Evolutionary conservation across 2,113 vertebrate species (phyloP).

Genomic region (Channa argus): DNA sequence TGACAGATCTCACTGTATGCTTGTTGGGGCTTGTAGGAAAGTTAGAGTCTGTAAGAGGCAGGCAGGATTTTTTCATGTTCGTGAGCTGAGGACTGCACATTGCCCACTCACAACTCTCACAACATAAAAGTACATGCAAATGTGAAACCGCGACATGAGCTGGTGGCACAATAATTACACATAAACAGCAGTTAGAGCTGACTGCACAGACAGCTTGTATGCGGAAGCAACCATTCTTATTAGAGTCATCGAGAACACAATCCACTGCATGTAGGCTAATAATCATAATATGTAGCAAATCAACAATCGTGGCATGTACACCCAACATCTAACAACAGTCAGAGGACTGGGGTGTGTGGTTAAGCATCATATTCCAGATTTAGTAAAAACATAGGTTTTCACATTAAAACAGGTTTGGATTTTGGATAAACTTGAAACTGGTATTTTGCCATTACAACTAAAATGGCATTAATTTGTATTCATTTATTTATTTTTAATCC

Average conservation of each 20-base stretch:
- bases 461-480: too few species aligned
- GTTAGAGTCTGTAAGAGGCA: constrained; percentile 40
- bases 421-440: too few species aligned
- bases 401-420: too few species aligned
- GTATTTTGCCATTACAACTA: too few species aligned
- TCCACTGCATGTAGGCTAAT: not conserved
- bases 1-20: constrained; percentile 18
- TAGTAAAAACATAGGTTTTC: too few species aligned
- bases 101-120: constrained; percentile 43
- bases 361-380: too few species aligned
- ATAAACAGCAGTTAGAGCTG: constrained; percentile 36
- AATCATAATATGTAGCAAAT: not conserved
- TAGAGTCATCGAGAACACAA: not conserved
- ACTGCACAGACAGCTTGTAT: constrained; percentile 13
- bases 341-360: not conserved
- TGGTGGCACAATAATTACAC: constrained; percentile 40
- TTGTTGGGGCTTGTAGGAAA: constrained; percentile 52
- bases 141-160: not conserved
- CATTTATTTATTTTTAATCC: too few species aligned
- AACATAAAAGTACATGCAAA: constrained; percentile 9
- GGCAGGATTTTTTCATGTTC: constrained; percentile 24
- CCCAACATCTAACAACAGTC: not conserved
- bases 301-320: not conserved
- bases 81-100: constrained; percentile 20
- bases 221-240: not conserved